Base-by-base conservation (phyloP, 2,113 vertebrate genomes). In the Setophaga coronata region DNA sequence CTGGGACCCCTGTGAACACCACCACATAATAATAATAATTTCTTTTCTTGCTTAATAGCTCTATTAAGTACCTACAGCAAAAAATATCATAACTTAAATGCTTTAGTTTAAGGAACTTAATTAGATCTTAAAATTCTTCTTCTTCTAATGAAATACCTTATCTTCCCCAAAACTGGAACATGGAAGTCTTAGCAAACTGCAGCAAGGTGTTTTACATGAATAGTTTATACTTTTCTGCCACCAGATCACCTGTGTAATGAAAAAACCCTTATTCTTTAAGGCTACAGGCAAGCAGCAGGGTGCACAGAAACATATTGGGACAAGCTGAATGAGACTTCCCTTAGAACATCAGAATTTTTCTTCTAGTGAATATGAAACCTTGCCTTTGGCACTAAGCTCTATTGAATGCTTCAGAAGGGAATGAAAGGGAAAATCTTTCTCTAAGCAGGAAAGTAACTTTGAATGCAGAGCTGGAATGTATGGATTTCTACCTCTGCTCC, bases 341-440 rank as follows among this genome's bases (percentile, higher is more conserved):
- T 34, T n/a, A 76, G 87, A 93, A 62, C 31, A 93, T 89, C 57
- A 80, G 61, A 60, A 56, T 67, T 74, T 61, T 82, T 91, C 86
- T 74, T 85, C 72, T 56, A 16, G 36, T n/a, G 70, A 65, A 69
- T 76, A 61, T 57, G 77, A 79, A 93, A 90, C 83, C 73, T 82
- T 89, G 91, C 95, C 94, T 85, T 84, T 87, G 87, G 95, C 93
- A 72, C n/a, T 87, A 21, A 93, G 48, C 53, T 82, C 6, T 95
- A 87, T 48, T 60, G 81, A 84, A 85, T 57, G 34, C 84, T 82
- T 91, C 87, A 91, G 89, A 89, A 84, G 31, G 42, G 73, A 94
- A 84, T 87, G 79, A 96, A 89, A 94, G 54, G 66, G 45, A 72
- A 87, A 93, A 79, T 51, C 70, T 67, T 83, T 72, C 48, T 84